Percentiles rank a stretch among this genome's conserved stretches.
These are phyloP conservation scores for Chrysocyon brachyurus DNA, from an alignment of 2,797 vertebrate genomes.

Conservation along the genomic window DNA sequence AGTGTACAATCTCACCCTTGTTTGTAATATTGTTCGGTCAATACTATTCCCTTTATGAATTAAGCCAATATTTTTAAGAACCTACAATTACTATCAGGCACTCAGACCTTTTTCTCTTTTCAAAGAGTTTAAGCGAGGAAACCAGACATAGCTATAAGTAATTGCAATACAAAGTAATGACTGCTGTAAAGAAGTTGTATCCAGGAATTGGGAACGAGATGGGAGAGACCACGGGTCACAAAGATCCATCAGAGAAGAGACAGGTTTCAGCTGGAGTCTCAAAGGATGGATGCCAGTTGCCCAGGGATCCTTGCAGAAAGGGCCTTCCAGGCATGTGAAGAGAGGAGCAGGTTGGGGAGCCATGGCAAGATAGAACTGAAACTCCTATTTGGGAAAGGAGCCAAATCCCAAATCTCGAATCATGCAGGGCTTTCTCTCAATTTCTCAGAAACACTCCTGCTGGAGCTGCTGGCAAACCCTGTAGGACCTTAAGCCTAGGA, in stretches of 20 bases:
- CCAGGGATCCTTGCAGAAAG: background rate
- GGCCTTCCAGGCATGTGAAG: background rate
- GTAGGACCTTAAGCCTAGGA: background rate
- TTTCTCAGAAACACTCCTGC: background rate
- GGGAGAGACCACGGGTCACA: background rate
- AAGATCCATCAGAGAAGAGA: background rate
- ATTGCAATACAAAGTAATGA: background rate
- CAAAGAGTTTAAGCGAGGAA: background rate
- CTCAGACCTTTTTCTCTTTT: background rate
- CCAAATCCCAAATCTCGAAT: background rate
- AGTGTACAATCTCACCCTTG: conserved; percentile 22
- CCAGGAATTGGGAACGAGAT: background rate
- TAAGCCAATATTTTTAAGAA: background rate
- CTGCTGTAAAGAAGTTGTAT: background rate
- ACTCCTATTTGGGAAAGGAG: background rate
- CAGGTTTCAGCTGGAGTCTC: background rate
- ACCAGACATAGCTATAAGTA: background rate
- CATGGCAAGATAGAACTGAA: background rate
- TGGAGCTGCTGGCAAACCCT: background rate
- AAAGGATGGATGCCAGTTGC: background rate
- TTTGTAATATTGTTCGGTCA: conserved; percentile 41
- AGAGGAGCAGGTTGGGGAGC: background rate
- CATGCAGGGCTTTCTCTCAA: background rate
- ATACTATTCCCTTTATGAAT: conserved; percentile 8
- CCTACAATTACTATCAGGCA: background rate